These are phyloP conservation scores for Archilochus colubris DNA, from an alignment of 2,113 vertebrate species.

Conservation along the genomic window DNA sequence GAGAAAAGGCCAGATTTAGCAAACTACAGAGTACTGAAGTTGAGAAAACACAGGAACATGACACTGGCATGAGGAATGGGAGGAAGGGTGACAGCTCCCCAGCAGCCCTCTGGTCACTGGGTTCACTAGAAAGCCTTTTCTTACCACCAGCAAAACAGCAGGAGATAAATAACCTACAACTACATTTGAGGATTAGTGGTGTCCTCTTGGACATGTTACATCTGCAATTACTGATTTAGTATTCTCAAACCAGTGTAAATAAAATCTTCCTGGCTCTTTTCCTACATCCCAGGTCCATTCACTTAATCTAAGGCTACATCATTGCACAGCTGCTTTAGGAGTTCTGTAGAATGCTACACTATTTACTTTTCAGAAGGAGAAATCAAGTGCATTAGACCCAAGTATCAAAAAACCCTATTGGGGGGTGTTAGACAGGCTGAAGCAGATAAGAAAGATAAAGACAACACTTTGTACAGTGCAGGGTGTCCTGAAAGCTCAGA, in stretches of 20 bases:
- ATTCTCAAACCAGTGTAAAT: background rate
- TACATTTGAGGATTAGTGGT: background rate
- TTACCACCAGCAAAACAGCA: background rate
- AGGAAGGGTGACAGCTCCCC: background rate
- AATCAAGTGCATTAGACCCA: background rate
- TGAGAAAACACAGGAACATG: background rate
- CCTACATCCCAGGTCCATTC: background rate
- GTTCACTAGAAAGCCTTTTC: background rate
- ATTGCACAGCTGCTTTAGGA: background rate
- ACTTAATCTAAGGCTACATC: background rate
- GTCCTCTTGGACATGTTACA: slow-evolving; percentile 2
- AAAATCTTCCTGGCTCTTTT: slow-evolving; percentile 4
- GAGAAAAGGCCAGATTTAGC: background rate
- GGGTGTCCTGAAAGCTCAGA: background rate
- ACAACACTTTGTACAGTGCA: rapidly evolving
- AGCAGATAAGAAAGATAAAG: background rate
- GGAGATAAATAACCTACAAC: background rate
- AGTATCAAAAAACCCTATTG: background rate
- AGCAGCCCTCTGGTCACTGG: background rate
- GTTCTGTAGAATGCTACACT: background rate
- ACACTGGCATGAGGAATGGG: background rate
- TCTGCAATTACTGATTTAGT: background rate
- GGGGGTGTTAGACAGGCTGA: background rate
- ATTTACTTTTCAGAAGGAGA: slow-evolving; percentile 15
- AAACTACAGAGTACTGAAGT: background rate